Conservation (phyloP, 1,140 invertebrate species). For the Pygmarrhopalites habei region DNA sequence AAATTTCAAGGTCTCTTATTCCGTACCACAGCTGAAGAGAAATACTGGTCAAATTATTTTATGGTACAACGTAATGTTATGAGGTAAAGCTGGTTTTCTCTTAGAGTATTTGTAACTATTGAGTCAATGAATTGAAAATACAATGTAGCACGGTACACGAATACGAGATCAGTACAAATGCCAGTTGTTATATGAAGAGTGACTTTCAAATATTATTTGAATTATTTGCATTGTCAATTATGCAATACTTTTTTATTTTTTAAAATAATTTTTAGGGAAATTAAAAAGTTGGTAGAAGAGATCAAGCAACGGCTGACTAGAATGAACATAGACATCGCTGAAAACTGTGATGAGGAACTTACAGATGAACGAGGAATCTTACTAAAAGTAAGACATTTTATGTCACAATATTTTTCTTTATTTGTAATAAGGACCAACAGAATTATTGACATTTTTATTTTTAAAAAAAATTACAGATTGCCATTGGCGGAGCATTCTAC, state of each 20-base stretch:
- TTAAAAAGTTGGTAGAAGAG: constrained; percentile 25
- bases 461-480: constrained; percentile 49
- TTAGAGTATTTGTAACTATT: background rate
- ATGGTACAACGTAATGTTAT: constrained; percentile 59
- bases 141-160: background rate
- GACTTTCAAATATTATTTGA: too few relatives aligned
- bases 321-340: constrained; percentile 2
- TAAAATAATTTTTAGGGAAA: constrained; percentile 24
- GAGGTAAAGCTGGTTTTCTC: constrained; percentile 9
- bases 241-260: background rate
- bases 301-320: constrained; percentile 21
- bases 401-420: background rate
- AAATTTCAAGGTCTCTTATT: constrained; percentile 25
- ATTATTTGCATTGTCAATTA: too few relatives aligned
- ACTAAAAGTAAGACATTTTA: constrained; percentile 23
- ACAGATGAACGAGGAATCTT: constrained; percentile 21
- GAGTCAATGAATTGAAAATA: background rate
- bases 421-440: background rate
- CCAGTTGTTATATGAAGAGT: too few relatives aligned
- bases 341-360: background rate
- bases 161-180: too few relatives aligned
- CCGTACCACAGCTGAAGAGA: constrained; percentile 46
- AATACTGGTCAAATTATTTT: constrained; percentile 61
- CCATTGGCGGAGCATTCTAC: constrained; percentile 77
- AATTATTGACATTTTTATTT: constrained; percentile 13